Evolutionary conservation across 2,888 invertebrate genomes (phyloP).

Genomic region (Limenitis camilla): DNA sequence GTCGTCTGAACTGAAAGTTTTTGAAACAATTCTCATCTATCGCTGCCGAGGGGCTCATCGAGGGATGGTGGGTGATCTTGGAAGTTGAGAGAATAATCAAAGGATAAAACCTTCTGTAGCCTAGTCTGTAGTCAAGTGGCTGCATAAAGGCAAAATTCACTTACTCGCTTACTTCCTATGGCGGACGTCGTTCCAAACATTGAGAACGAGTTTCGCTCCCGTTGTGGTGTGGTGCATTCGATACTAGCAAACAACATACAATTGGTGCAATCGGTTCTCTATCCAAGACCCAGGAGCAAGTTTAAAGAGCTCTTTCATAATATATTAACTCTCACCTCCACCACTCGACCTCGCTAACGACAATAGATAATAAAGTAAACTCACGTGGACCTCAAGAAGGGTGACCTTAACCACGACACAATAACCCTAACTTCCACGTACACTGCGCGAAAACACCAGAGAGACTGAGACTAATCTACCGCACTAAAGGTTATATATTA

Average conservation of each 20-base stretch:
- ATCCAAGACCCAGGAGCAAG: no score
- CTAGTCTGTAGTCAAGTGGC: constrained; percentile 56
- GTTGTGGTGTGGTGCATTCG: constrained; percentile 27
- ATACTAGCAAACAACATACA: constrained; percentile 2
- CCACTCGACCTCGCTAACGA: no score
- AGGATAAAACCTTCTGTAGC: constrained; percentile 57
- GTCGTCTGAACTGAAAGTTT: constrained; percentile 37
- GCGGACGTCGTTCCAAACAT: constrained; percentile 60
- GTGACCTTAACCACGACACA: no score
- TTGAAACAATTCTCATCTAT: constrained; percentile 47
- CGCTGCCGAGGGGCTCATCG: constrained; percentile 39
- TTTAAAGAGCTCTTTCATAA: no score
- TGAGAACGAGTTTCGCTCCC: constrained; percentile 34
- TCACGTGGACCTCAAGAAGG: no score
- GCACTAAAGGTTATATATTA: no score
- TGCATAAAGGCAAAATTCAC: constrained; percentile 66
- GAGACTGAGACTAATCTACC: no score
- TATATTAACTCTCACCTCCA: no score
- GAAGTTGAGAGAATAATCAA: constrained; percentile 55
- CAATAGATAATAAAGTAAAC: no score
- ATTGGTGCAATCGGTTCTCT: no score
- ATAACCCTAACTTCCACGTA: no score
- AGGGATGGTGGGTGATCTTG: constrained; percentile 28
- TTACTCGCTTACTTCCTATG: constrained; percentile 66
- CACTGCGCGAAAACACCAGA: no score